Base-by-base conservation (phyloP, 2,113 vertebrate genomes). In the Ancistrus triradiatus region DNA sequence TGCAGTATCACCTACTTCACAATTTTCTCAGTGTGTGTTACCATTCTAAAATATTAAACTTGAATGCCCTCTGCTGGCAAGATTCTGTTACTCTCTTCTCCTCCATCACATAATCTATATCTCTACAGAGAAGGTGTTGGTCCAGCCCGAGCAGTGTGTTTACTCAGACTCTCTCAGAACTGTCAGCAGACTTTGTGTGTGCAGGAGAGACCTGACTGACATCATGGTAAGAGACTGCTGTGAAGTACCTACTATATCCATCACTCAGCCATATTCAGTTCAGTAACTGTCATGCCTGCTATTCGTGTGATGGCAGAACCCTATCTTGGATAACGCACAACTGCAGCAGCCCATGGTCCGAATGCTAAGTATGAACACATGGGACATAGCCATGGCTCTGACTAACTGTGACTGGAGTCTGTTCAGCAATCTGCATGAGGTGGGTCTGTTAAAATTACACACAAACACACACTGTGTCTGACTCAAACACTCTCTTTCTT, bases 371-470 rank as follows among this genome's bases (percentile, higher is more conserved):
- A 91, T 98, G 81, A 96, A 97, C 83, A 96, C 94, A 2, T 98
- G 96, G 96, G 93, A 97, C 66, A 87, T 97, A 49, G 92, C 94
- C 46, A 84, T 94, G 47, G 91, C 95, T 56, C 87, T 98, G 68
- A 95, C 92, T 48, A 91, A 90, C 79, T 94, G 95, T 73, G 96
- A 98, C 78, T 96, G 94, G 95, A 87, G 73, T 74, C 87, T 98
- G 64, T 97, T 98, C 79, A 91, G 90, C 76, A 91, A 90, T 2
- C 87, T 98, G 66, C 93, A 97, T 0, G 94, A 98, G 91, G 96
- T 98, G n/a, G n/a, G n/a, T n/a, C n/a, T n/a, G n/a, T n/a, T n/a
- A n/a, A n/a, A n/a, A n/a, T n/a, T n/a, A n/a, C n/a, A n/a, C n/a
- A n/a, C n/a, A n/a, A n/a, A n/a, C n/a, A n/a, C n/a, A n/a, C n/a